Evolutionary conservation across 2,113 vertebrate genomes (phyloP), one percentile per base, ranked within the genome.

Genomic region (Naja naja): DNA sequence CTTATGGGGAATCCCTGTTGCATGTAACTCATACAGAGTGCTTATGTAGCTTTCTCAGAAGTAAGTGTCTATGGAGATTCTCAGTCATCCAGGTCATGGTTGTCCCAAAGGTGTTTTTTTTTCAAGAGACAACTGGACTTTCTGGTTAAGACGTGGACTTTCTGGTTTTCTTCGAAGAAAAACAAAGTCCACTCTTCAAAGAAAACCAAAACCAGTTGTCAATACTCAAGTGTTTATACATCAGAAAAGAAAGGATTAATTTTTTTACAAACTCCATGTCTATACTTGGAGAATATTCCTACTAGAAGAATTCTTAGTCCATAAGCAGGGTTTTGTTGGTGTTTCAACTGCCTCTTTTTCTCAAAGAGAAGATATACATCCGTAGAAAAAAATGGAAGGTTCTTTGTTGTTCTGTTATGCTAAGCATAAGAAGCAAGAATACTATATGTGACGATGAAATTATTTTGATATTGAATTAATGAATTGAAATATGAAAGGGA

Each of bases 141-240:
- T 52, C 11, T 52, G 11, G 49, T 52, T n/a, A n/a, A n/a, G n/a
- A n/a, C n/a, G n/a, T 52, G 49, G 49, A 52, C 2, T 52, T 52
- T 52, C 11, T 52, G 11, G 49, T 52, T 52, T 52, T 52, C 49
- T 11, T 52, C 11, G 11, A 52, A 52, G 49, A n/a, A n/a, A n/a
- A n/a, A n/a, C n/a, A n/a, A n/a, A n/a, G n/a, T n/a, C n/a, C n/a
- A n/a, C n/a, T n/a, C n/a, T n/a, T n/a, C n/a, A n/a, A n/a, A n/a
- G n/a, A n/a, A n/a, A n/a, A n/a, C n/a, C n/a, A n/a, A n/a, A n/a
- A n/a, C n/a, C n/a, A n/a, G n/a, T n/a, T n/a, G n/a, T n/a, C n/a
- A n/a, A n/a, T n/a, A n/a, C n/a, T n/a, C n/a, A n/a, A 58, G 88
- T 43, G 30, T 87, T 93, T 81, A 90, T 90, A 88, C 92, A 93